Base-by-base conservation (phyloP, 2,113 vertebrate species). In the Gallinago jamesoni region DNA sequence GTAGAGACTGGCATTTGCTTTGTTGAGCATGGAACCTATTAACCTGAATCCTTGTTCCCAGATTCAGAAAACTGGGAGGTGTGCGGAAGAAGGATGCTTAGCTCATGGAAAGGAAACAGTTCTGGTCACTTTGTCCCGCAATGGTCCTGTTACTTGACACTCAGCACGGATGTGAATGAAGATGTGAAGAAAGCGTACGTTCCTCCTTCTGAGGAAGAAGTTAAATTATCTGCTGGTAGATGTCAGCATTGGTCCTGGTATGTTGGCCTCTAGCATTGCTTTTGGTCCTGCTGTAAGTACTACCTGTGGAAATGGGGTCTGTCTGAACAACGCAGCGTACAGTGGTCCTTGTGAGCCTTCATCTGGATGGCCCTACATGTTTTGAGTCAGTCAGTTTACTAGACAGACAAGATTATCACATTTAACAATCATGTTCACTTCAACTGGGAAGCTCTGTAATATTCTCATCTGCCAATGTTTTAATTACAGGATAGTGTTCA, bases 401-500 rank as follows among this genome's bases (percentile, higher is more conserved):
- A 64, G 83, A 77, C 74, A 94, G 84, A 93, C 80, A 96, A 95
- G 74, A 95, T 96, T 85, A 76, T 94, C 74, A 81, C 64, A 9
- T 97, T 97, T 87, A 96, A 96, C 93, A 97, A 80, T 85, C 94
- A 87, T n/a, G 86, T 88, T 96, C 81, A 64, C 94, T 95, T 93
- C 90, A 93, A 94, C 85, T 92, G 84, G 90, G 89, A 97, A 96
- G 85, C 84, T 90, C 95, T 98, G 28, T 97, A 97, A 97, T 97
- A 95, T 91, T 94, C 95, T 95, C 97, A 98, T 97, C 94, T 96
- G 93, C 97, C 97, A 96, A 87, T 94, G 76, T 97, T 98, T 97
- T 98, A 98, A 98, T 98, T 98, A 97, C 92, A 98, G 95, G 86
- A 68, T 97, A 67, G n/a, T 14, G 14, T 91, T 98, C 4, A 0